Percentiles rank a stretch among this genome's conserved stretches.
phyloP scores from a whole-genome alignment of 1,140 invertebrate species.

The Cydia pomonella region DNA sequence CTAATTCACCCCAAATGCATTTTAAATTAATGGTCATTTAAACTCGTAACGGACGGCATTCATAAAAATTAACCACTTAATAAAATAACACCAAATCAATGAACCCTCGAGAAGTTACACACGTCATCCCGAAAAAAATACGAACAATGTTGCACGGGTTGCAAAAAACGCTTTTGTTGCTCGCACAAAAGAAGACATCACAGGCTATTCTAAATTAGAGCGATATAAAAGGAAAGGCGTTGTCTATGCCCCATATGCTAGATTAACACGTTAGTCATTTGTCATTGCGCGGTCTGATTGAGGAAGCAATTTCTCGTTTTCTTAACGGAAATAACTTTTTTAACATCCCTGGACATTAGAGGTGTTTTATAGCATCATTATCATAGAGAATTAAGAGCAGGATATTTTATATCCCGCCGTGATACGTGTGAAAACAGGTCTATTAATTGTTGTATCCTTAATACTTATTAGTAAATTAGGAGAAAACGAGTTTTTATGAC shows the following conservation, averaged over 20 bases:
- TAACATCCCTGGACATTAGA: conserved; percentile 69
- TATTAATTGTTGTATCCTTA: not conserved
- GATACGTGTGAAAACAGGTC: not conserved
- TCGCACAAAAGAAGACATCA: conserved; percentile 78
- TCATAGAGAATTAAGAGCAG: conserved; percentile 42
- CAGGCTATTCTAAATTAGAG: conserved; percentile 65
- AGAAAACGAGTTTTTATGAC: not conserved
- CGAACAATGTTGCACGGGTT: conserved; percentile 62
- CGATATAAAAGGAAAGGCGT: conserved; percentile 60
- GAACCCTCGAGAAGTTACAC: conserved; percentile 61
- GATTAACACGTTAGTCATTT: conserved; percentile 77
- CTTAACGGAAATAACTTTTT: conserved; percentile 76
- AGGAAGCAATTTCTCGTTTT: conserved; percentile 77
- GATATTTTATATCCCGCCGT: conserved; percentile 20
- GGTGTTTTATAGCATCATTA: conserved; percentile 62
- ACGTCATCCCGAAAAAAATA: conserved; percentile 57
- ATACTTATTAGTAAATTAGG: not conserved
- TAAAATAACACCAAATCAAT: conserved; percentile 65
- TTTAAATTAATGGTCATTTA: conserved; percentile 46
- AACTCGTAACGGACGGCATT: conserved; percentile 46
- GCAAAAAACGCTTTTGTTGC: conserved; percentile 71
- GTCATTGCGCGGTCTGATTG: conserved; percentile 75
- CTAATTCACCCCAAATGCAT: conserved; percentile 39
- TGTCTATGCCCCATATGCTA: conserved; percentile 74
- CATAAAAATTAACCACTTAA: conserved; percentile 65